Percentiles rank a stretch among this genome's conserved stretches.
Conservation (phyloP, 2,888 invertebrate genomes). For the Reticulitermes lucifugus region DNA sequence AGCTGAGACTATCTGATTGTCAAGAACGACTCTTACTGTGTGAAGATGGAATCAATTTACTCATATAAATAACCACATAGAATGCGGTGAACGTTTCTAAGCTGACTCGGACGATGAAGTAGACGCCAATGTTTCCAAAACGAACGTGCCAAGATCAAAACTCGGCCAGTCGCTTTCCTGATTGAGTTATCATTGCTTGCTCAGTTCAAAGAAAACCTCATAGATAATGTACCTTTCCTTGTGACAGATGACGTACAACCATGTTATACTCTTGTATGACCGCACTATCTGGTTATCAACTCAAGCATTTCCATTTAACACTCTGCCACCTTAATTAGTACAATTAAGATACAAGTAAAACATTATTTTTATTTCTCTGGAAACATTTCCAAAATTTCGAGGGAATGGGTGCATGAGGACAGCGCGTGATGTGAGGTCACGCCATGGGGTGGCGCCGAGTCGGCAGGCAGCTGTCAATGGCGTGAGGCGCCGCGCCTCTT, state of each 20-base stretch:
- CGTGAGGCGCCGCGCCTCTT: conserved; percentile 18
- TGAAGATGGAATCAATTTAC: neutral
- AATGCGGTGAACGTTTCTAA: too few species aligned
- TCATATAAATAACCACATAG: neutral
- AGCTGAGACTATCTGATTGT: too few species aligned
- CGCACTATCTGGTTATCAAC: neutral
- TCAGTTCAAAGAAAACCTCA: too few species aligned
- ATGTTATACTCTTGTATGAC: too few species aligned
- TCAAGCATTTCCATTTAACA: neutral
- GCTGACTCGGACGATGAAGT: too few species aligned
- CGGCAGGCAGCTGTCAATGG: conserved; percentile 21
- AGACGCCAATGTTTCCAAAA: too few species aligned
- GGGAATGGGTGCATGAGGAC: neutral
- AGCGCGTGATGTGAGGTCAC: neutral
- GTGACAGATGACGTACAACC: too few species aligned
- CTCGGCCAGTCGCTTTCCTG: too few species aligned
- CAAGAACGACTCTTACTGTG: too few species aligned
- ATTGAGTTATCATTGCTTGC: too few species aligned
- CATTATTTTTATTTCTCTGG: neutral
- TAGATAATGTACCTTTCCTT: too few species aligned
- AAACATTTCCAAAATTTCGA: neutral
- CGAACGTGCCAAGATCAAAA: too few species aligned
- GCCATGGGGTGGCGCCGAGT: conserved; percentile 6
- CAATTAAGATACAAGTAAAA: neutral
- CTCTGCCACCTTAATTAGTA: neutral